phyloP scores from a whole-genome alignment of 2,888 invertebrate genomes.

The Thymelicus acteon region DNA sequence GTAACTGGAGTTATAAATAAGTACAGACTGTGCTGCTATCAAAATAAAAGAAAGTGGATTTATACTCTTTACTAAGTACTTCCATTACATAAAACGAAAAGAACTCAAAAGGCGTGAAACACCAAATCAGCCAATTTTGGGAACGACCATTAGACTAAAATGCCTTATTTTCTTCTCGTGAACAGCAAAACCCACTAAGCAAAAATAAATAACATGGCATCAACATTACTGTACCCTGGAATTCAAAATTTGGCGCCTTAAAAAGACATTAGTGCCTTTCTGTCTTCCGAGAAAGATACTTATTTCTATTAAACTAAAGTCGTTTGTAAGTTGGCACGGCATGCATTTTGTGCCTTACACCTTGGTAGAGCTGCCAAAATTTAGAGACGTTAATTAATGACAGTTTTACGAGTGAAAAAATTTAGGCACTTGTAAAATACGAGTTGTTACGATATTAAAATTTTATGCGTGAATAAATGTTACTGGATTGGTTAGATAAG shows the following conservation, averaged over 20 bases:
- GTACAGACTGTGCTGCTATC: too few species aligned
- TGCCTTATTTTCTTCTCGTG: conserved; percentile 20
- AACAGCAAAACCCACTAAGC: conserved; percentile 28
- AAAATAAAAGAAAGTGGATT: background rate
- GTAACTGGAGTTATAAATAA: too few species aligned
- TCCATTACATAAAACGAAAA: background rate
- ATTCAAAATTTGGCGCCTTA: conserved; percentile 13
- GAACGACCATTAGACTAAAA: conserved; percentile 12
- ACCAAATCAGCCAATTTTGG: conserved; percentile 1
- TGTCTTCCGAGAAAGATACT: conserved; percentile 23
- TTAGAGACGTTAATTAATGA: conserved; percentile 31
- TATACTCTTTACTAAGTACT: background rate
- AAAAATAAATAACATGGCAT: conserved; percentile 33
- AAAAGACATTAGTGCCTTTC: conserved; percentile 9
- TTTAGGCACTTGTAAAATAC: conserved; percentile 4
- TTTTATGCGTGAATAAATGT: background rate
- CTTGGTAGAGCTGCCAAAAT: conserved; percentile 32
- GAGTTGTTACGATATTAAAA: background rate
- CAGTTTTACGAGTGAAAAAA: conserved; percentile 27
- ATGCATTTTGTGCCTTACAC: background rate
- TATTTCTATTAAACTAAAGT: conserved; percentile 25
- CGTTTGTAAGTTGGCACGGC: conserved; percentile 13
- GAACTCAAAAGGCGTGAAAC: background rate
- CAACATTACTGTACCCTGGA: conserved; percentile 22
- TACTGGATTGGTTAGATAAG: too few species aligned